phyloP scores from a whole-genome alignment of 2,888 invertebrate species.

The Pemphredon lugubris region DNA sequence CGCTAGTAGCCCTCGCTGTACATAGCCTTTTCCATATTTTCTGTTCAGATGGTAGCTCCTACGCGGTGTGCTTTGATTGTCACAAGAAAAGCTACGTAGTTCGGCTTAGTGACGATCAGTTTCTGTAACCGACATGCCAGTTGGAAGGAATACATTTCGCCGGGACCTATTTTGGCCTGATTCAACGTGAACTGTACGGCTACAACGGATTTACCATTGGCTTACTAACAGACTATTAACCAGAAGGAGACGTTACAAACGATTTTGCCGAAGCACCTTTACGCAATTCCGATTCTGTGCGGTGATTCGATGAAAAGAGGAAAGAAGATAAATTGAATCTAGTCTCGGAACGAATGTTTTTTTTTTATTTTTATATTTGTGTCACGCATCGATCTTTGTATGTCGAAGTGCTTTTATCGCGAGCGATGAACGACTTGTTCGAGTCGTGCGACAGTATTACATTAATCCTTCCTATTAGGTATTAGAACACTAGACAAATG shows the following conservation, averaged over 20 bases:
- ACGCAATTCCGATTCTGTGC: conserved; percentile 57
- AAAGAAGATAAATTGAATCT: background rate
- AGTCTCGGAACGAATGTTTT: background rate
- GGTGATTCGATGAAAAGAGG: background rate
- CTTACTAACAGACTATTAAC: conserved; percentile 67
- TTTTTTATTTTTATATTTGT: background rate
- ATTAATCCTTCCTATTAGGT: no score
- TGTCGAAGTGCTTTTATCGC: background rate
- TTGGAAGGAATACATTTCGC: conserved; percentile 61
- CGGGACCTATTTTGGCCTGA: conserved; percentile 59
- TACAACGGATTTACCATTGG: conserved; percentile 62
- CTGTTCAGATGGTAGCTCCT: conserved; percentile 79
- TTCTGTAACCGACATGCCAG: conserved; percentile 71
- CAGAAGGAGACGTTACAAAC: conserved; percentile 46
- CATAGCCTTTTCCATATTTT: conserved; percentile 78
- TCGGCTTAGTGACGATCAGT: conserved; percentile 79
- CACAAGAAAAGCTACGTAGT: conserved; percentile 80
- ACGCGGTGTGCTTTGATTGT: conserved; percentile 80
- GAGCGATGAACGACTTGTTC: background rate
- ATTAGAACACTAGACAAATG: no score
- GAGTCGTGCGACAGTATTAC: background rate
- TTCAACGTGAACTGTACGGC: conserved; percentile 63
- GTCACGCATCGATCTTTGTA: background rate
- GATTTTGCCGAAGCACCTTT: conserved; percentile 49
- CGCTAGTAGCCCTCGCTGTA: conserved; percentile 74